Base-by-base conservation (phyloP, 2,113 vertebrate species). In the Sinocyclocheilus anophthalmus region DNA sequence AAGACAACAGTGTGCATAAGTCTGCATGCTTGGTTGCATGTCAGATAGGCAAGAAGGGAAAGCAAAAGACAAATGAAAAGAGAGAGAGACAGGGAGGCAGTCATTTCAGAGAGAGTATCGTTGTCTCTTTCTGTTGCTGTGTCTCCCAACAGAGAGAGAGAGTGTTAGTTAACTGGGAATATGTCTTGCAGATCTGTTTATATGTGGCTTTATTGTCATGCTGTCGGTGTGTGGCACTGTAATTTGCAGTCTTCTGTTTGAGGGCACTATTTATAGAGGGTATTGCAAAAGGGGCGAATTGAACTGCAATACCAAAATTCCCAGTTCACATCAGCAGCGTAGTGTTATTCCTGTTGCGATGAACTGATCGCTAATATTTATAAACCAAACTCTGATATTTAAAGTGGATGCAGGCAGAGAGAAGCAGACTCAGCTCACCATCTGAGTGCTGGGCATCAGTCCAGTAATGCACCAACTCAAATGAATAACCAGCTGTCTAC, bases 1-100 rank as follows among this genome's bases (percentile, higher is more conserved):
- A 81, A 76, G 39, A 87, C 70, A 78, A 80, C 50, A 48, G 80
- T 87, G 87, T 83, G 89, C 84, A 81, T 87, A 82, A 82, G 87
- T 81, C 48, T 81, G 85, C 88, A 91, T 89, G 92, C 92, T 91
- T 93, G 87, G 80, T 87, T 94, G 91, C 85, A 79, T 76, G 73
- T 87, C 77, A 86, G 85, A 84, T 67, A 87, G 75, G 48, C 70
- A 83, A 53, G 55, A 42, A 55, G 39, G 69, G 55, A 84, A 55
- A 72, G 37, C 22, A 53, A 39, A 65, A 59, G 76, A 75, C 67
- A 53, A 18, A 57, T 69, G 63, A 70, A 75, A 65, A 22, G 73
- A 69, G 37, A 59, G 75, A 86, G 77, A 86, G 83, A 76, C 76
- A 80, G 73, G 70, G 69, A 83, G 57, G 81, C 67, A 53, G 79